These are phyloP conservation scores for Callochromis pleurospilus DNA, from an alignment of 2,113 vertebrate species.

Conservation along the genomic window DNA sequence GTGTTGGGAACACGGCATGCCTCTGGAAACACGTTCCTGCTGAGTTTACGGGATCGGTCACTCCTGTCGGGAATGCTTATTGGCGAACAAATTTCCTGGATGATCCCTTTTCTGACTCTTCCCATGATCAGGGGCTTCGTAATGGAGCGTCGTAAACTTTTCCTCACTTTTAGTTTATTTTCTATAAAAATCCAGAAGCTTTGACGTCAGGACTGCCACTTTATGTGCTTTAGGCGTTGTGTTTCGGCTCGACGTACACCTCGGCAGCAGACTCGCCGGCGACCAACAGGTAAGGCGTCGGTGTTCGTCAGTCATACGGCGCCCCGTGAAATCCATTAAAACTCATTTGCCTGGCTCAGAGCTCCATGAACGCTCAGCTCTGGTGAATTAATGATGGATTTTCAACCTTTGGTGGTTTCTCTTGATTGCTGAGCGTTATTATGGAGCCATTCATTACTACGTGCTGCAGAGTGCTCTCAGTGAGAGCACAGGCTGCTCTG, in stretches of 20 bases:
- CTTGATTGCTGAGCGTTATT: conserved; percentile 31
- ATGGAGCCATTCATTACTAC: conserved; percentile 39
- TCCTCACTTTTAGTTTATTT: neutral
- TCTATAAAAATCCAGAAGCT: neutral
- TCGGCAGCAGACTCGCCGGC: neutral
- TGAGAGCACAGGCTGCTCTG: neutral
- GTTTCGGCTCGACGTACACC: neutral
- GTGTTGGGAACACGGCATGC: neutral
- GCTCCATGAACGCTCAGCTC: conserved; percentile 27
- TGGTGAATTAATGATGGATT: conserved; percentile 51
- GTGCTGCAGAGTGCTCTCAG: conserved; percentile 6
- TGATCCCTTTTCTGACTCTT: neutral
- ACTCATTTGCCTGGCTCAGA: conserved; percentile 42
- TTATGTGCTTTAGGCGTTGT: neutral
- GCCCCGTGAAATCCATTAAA: conserved; percentile 59
- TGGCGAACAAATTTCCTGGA: neutral
- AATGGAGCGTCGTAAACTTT: neutral
- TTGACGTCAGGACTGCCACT: neutral
- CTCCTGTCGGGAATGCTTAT: neutral
- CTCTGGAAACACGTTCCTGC: neutral
- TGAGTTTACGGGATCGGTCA: neutral
- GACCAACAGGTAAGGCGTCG: neutral
- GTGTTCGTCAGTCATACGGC: conserved; percentile 52
- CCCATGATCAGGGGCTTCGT: rapidly evolving
- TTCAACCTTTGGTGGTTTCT: conserved; percentile 41